Evolutionary conservation across 2,888 invertebrate genomes (phyloP), one percentile per base, ranked within the genome.

Genomic region (Catocala nupta): DNA sequence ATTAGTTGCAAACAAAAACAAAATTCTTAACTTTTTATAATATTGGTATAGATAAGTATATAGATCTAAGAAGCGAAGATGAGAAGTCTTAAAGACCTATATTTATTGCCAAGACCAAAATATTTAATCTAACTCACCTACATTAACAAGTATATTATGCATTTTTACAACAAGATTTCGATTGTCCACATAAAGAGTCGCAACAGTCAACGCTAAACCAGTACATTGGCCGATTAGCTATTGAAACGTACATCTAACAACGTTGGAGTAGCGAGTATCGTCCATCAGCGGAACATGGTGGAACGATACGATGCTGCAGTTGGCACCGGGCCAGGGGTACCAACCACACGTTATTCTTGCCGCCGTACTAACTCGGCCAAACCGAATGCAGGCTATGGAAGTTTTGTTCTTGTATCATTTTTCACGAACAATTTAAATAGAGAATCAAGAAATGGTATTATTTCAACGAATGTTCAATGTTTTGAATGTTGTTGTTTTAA

Each of bases 291-390:
- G 47, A 55, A 63, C 51, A 13, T 58, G 34, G 48, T 42, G 56
- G 44, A 42, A 57, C 50, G 43, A 50, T 10, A 55, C 48, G 25
- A 10, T 47, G 50, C 25, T 63, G 63, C 63, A 63, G 55, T 63
- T 63, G 63, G 63, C 63, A 51, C 9, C 42, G 16, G 7, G 63
- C 63, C 63, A 58, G 58, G 7, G 39, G 39, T 63, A 55, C 50
- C 61, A 51, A 55, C 51, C 55, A 59, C 55, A 51, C 44, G 47
- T 55, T 63, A 59, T 63, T 55, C 63, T 63, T 51, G 57, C 44
- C 55, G 36, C 8, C 51, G 53, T 36, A 34, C 53, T 44, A 56
- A 52, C 56, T 25, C 25, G 25, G 25, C 25, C 25, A 34, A 55
- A 51, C 33, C 47, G 43, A 56, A 57, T 48, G 48, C 53, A 56